Evolutionary conservation across 1,140 invertebrate species (phyloP).

Genomic region (Ptiloglossa arizonensis): DNA sequence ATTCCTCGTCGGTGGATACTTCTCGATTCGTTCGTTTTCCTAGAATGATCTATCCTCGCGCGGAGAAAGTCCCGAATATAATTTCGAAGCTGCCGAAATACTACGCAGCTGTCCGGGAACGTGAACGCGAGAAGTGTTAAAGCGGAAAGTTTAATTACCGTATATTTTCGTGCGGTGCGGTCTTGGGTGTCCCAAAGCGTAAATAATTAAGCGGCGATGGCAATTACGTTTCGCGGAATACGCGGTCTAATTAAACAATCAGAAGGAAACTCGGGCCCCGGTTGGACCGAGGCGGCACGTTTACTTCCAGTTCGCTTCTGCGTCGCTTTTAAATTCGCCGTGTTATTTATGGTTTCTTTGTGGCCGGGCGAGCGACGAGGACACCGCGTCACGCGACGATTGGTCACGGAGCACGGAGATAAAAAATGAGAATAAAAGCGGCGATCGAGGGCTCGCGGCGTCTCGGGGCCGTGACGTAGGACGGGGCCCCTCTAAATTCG

Average conservation of each 20-base stretch:
- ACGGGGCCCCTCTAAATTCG: slow-evolving; percentile 68
- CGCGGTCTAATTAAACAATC: slow-evolving; percentile 16
- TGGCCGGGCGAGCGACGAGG: neutral
- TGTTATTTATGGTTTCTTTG: slow-evolving; percentile 31
- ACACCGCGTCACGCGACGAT: slow-evolving; percentile 51
- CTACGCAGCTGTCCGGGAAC: too few relatives aligned
- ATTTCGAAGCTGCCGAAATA: too few relatives aligned
- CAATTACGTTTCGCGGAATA: neutral
- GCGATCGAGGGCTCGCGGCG: slow-evolving; percentile 30
- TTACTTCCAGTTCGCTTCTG: neutral
- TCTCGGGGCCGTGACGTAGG: slow-evolving; percentile 67
- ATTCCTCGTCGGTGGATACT: too few relatives aligned
- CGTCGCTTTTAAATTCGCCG: slow-evolving; percentile 10
- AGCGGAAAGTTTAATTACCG: too few relatives aligned
- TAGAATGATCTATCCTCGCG: too few relatives aligned
- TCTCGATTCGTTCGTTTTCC: too few relatives aligned
- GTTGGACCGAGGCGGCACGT: too few relatives aligned
- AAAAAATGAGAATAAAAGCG: slow-evolving; percentile 66
- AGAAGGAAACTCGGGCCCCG: neutral
- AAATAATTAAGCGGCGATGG: neutral
- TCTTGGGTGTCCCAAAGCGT: too few relatives aligned
- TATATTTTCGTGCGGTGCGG: too few relatives aligned
- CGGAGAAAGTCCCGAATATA: too few relatives aligned
- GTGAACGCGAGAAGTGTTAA: too few relatives aligned
- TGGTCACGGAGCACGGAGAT: slow-evolving; percentile 62